Conservation (phyloP, 1,140 invertebrate species). For the Fopius arisanus region DNA sequence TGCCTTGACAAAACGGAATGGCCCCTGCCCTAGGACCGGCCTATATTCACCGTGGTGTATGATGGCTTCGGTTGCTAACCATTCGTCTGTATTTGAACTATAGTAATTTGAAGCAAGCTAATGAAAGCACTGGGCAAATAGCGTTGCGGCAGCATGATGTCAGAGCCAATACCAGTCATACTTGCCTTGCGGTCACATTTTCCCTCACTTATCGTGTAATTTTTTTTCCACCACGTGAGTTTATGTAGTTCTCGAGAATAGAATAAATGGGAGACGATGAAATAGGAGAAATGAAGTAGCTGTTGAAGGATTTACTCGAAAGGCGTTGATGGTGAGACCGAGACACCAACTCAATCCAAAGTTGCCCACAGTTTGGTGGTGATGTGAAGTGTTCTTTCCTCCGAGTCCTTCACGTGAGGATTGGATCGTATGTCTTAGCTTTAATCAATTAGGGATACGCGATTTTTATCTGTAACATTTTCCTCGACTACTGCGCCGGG, state of each 20-base stretch:
- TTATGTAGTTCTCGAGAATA: too few species aligned
- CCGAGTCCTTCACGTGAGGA: neutral
- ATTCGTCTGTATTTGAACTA: slow-evolving; percentile 56
- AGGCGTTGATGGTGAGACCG: neutral
- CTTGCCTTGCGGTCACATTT: slow-evolving; percentile 28
- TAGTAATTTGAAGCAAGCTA: slow-evolving; percentile 64
- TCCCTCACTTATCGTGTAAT: neutral
- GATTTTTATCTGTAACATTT: slow-evolving; percentile 53
- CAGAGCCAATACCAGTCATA: slow-evolving; percentile 54
- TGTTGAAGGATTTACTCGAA: neutral
- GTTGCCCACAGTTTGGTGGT: neutral
- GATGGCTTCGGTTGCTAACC: slow-evolving; percentile 2
- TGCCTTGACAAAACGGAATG: slow-evolving; percentile 58
- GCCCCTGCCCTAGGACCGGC: slow-evolving; percentile 41
- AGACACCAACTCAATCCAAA: slow-evolving; percentile 1
- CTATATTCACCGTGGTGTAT: slow-evolving; percentile 36
- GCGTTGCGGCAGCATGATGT: slow-evolving; percentile 58
- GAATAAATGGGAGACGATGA: too few species aligned
- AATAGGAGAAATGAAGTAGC: neutral
- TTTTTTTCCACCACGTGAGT: neutral
- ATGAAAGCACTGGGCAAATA: slow-evolving; percentile 64
- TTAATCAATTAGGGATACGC: too few species aligned
- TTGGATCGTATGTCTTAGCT: too few species aligned
- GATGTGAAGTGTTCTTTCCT: neutral
- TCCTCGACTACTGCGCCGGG: slow-evolving; percentile 43